phyloP scores from a whole-genome alignment of 2,888 invertebrate genomes.

The Plebejus anna region DNA sequence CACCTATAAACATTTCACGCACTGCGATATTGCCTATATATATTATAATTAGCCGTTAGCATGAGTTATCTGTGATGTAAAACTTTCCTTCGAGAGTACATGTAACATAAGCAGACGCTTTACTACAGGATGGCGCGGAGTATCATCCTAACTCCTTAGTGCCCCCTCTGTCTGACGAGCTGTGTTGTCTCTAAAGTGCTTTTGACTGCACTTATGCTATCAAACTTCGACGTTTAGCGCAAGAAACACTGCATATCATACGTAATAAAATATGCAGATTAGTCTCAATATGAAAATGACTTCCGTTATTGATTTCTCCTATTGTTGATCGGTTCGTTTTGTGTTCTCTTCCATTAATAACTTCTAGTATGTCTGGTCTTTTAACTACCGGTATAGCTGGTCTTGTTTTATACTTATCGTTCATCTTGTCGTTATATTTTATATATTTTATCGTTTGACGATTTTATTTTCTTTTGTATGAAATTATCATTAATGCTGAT shows the following conservation, averaged over 20 bases:
- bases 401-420: background rate
- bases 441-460: background rate
- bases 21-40: background rate
- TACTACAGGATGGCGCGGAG: slow-evolving; percentile 21
- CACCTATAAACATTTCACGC: no score
- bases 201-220: slow-evolving; percentile 11
- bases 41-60: background rate
- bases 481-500: background rate
- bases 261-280: background rate
- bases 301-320: background rate
- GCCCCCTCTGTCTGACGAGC: slow-evolving; percentile 27
- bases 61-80: background rate
- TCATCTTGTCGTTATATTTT: no score
- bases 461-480: background rate
- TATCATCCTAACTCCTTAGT: background rate
- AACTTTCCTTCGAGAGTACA: slow-evolving; percentile 14
- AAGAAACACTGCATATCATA: background rate
- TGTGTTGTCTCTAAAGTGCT: slow-evolving; percentile 24
- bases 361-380: background rate
- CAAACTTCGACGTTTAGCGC: slow-evolving; percentile 18
- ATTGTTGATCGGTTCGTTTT: background rate
- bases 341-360: background rate
- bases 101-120: background rate
- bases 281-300: background rate
- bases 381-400: background rate